A percentile compares a stretch with the other conserved stretches of the same genome.
These are phyloP conservation scores for Pyrrhosoma nymphula DNA, from an alignment of 2,888 invertebrate genomes.

Conservation along the genomic window DNA sequence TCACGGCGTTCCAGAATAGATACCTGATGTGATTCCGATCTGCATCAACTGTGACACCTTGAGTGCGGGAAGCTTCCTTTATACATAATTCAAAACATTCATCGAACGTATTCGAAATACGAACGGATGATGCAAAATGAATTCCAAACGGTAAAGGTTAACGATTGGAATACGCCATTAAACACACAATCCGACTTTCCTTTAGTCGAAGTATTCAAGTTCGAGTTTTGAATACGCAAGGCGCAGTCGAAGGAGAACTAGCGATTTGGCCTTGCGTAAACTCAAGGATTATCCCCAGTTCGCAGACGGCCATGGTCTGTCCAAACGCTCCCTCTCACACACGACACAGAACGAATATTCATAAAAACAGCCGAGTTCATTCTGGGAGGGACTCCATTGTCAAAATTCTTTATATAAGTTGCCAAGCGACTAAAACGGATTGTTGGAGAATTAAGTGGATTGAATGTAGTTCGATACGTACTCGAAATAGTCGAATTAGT, in stretches of 20 bases:
- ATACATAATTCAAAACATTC: too few relatives aligned
- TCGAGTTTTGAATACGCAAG: background rate
- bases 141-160: background rate
- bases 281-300: background rate
- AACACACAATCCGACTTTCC: background rate
- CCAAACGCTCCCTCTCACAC: background rate
- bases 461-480: too few relatives aligned
- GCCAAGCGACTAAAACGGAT: too few relatives aligned
- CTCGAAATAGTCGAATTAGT: too few relatives aligned
- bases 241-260: background rate
- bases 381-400: too few relatives aligned
- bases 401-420: too few relatives aligned
- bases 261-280: background rate
- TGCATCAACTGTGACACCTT: too few relatives aligned
- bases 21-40: too few relatives aligned
- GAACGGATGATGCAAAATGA: background rate
- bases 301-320: background rate
- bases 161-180: background rate
- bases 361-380: too few relatives aligned
- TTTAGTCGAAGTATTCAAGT: background rate
- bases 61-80: too few relatives aligned
- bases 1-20: too few relatives aligned
- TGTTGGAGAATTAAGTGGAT: too few relatives aligned
- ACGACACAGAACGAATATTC: background rate
- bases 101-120: background rate